Conservation (phyloP, 2,113 vertebrate genomes). For the Pampusana beccarii region DNA sequence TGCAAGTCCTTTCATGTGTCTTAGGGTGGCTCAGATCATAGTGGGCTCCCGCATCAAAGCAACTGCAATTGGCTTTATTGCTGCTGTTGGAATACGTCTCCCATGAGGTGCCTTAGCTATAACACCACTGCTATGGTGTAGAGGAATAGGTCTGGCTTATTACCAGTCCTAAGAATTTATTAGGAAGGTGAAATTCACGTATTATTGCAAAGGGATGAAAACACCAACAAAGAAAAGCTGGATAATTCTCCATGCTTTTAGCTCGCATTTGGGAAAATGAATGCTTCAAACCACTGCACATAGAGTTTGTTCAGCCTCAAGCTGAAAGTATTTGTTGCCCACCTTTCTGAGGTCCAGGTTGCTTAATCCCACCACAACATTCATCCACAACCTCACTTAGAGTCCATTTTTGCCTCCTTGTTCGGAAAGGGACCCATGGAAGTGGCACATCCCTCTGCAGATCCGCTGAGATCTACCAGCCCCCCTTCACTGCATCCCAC, state of each 20-base stretch:
- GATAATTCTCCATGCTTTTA: background rate
- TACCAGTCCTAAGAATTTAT: background rate
- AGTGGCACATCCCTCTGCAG: background rate
- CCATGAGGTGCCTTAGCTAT: background rate
- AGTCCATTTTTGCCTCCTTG: background rate
- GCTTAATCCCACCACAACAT: background rate
- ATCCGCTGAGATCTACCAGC: background rate
- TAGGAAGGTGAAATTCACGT: background rate
- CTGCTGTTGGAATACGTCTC: background rate
- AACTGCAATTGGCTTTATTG: background rate
- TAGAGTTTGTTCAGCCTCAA: background rate
- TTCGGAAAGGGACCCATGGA: background rate
- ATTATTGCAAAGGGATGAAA: background rate
- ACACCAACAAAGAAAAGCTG: background rate
- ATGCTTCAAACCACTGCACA: background rate
- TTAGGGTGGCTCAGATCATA: background rate
- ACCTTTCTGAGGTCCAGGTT: background rate
- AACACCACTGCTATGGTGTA: background rate
- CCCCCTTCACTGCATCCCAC: background rate
- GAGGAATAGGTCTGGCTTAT: background rate
- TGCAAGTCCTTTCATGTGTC: background rate
- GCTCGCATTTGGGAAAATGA: background rate
- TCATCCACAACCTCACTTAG: background rate
- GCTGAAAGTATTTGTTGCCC: background rate
- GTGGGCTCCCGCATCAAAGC: accelerated